Evolutionary conservation across 2,888 invertebrate species (phyloP), one percentile per base, ranked within the genome.

Genomic region (Horisme vitalbata): DNA sequence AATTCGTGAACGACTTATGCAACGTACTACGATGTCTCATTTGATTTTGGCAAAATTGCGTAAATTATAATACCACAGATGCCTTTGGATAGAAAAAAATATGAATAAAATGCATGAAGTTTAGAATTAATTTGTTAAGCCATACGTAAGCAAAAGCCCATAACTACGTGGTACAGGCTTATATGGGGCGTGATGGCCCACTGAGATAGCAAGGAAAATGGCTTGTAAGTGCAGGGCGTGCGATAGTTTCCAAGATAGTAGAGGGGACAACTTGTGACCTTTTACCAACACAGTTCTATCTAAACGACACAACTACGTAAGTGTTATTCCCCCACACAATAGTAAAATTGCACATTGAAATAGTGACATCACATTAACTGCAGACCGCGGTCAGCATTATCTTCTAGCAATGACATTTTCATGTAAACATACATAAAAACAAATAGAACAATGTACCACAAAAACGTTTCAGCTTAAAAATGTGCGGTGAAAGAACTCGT

Each of bases 1-100:
- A 68, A 60, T 71, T 69, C 64, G 63, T 10, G 2, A 38, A 55
- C 33, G 4, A n/a, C n/a, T n/a, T n/a, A n/a, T n/a, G n/a, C n/a
- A n/a, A n/a, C n/a, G n/a, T n/a, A n/a, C n/a, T n/a, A n/a, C n/a
- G n/a, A n/a, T n/a, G n/a, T n/a, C n/a, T n/a, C n/a, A n/a, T n/a
- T n/a, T n/a, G n/a, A n/a, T n/a, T n/a, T n/a, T n/a, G n/a, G n/a
- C n/a, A n/a, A n/a, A n/a, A n/a, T n/a, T n/a, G n/a, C n/a, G n/a
- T n/a, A n/a, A n/a, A n/a, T n/a, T n/a, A n/a, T n/a, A n/a, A n/a
- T n/a, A n/a, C n/a, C n/a, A n/a, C n/a, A n/a, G n/a, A n/a, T n/a
- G n/a, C n/a, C n/a, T n/a, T n/a, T n/a, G n/a, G n/a, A n/a, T n/a
- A n/a, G n/a, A n/a, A n/a, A n/a, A n/a, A n/a, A n/a, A n/a, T n/a